Conservation (phyloP, 2,113 vertebrate genomes). For the Damaliscus lunatus region DNA sequence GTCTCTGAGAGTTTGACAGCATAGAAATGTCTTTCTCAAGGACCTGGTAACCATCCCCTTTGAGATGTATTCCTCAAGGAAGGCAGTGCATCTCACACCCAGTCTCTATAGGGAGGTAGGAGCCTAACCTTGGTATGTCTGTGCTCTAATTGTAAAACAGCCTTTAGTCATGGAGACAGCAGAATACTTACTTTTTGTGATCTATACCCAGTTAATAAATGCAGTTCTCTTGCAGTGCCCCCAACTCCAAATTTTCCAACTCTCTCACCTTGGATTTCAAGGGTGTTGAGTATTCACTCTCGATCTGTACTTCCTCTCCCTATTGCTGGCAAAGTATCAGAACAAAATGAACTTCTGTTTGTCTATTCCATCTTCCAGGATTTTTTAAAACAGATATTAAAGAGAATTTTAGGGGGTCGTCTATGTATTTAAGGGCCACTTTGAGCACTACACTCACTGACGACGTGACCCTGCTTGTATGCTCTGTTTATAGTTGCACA, state of each 20-base stretch:
- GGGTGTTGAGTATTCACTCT: neutral
- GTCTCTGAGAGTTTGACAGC: neutral
- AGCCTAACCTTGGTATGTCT: neutral
- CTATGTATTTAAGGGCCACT: neutral
- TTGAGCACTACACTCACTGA: neutral
- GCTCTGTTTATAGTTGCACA: no score
- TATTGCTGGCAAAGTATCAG: neutral
- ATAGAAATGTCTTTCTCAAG: neutral
- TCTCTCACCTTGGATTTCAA: neutral
- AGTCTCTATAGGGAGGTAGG: neutral
- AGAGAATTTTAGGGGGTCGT: neutral
- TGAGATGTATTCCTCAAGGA: neutral
- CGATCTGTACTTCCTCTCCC: neutral
- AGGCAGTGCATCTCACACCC: neutral
- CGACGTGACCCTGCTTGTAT: neutral
- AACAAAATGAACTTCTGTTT: neutral
- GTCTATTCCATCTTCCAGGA: neutral
- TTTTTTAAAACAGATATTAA: neutral
- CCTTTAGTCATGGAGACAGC: neutral
- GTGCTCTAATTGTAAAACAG: neutral
- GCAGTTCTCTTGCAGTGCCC: neutral
- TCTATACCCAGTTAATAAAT: neutral
- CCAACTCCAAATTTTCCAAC: neutral
- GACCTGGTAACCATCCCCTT: neutral
- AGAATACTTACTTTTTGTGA: neutral